Conservation (phyloP, 2,797 vertebrate species). For the Mus caroli region DNA sequence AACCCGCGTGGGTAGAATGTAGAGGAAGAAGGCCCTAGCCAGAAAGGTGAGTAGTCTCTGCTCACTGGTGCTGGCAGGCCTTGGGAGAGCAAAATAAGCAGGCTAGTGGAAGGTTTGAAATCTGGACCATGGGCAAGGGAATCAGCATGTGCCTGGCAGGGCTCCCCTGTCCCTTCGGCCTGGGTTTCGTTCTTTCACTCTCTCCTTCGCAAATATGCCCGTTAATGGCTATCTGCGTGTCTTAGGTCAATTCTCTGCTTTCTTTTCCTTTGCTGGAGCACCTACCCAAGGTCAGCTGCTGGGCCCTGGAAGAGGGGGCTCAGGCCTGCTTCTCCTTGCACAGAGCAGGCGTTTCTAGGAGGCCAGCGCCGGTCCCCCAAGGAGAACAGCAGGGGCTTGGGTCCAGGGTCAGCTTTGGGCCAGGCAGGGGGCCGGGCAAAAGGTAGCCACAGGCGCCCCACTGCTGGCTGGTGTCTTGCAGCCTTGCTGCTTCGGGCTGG, state of each 20-base stretch:
- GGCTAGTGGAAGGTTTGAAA: background rate
- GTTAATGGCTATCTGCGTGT: background rate
- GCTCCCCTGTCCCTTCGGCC: too few relatives aligned
- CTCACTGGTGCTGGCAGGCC: background rate
- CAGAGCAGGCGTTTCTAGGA: background rate
- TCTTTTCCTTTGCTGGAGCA: background rate
- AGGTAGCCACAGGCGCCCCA: background rate
- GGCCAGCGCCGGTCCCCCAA: fast-evolving
- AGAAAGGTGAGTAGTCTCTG: background rate
- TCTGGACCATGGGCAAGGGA: fast-evolving
- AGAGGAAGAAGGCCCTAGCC: background rate
- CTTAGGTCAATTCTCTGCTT: conserved; percentile 6
- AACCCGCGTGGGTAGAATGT: conserved; percentile 48
- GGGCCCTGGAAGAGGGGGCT: background rate
- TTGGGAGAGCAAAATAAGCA: background rate
- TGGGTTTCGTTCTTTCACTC: conserved; percentile 3
- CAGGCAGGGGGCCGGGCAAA: background rate
- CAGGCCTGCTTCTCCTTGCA: background rate
- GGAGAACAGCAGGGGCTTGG: background rate
- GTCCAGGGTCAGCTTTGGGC: background rate
- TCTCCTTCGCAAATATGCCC: background rate
- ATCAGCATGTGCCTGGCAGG: fast-evolving
- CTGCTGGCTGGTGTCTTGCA: background rate
- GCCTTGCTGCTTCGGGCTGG: background rate
- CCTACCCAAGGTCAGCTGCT: background rate